A percentile compares a stretch with the other conserved stretches of the same genome.
phyloP scores from a whole-genome alignment of 2,888 invertebrate genomes.

The Aphrophora alni region DNA sequence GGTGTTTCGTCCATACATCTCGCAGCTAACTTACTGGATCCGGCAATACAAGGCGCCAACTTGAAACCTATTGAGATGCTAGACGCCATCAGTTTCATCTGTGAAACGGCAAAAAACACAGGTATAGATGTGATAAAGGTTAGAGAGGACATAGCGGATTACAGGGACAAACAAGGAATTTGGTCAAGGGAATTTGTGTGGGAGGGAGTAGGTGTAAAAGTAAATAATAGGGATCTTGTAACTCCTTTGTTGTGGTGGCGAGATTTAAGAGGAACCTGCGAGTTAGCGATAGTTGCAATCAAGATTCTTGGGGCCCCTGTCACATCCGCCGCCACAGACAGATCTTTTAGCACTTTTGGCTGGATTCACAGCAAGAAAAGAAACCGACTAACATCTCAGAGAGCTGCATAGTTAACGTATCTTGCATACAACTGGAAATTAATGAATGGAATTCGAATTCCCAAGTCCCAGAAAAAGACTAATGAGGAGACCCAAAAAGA shows the following conservation, averaged over 20 bases:
- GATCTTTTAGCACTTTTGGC: slow-evolving; percentile 50
- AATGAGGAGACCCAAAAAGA: no score
- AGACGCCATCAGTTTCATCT: slow-evolving; percentile 41
- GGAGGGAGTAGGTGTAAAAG: slow-evolving; percentile 24
- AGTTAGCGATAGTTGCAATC: slow-evolving; percentile 23
- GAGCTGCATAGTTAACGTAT: slow-evolving; percentile 45
- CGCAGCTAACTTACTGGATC: no score
- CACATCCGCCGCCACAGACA: slow-evolving; percentile 47
- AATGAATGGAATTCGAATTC: no score
- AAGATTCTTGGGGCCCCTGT: slow-evolving; percentile 28
- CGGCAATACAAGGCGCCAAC: slow-evolving; percentile 33
- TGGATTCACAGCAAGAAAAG: slow-evolving; percentile 50
- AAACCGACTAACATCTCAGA: slow-evolving; percentile 48
- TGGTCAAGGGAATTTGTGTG: slow-evolving; percentile 39
- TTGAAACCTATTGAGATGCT: slow-evolving; percentile 37
- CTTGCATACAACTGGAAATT: no score
- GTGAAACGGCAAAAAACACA: no score
- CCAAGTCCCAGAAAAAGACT: no score
- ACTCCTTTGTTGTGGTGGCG: slow-evolving; percentile 31
- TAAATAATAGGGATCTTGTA: background rate
- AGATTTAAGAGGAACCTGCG: no score
- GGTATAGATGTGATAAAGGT: slow-evolving; percentile 7
- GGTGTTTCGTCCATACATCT: slow-evolving; percentile 37
- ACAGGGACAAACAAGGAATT: slow-evolving; percentile 34
- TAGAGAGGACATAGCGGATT: slow-evolving; percentile 33